Evolutionary conservation across 2,113 vertebrate genomes (phyloP), one percentile per base, ranked within the genome.

Genomic region (Bothrops jararaca): DNA sequence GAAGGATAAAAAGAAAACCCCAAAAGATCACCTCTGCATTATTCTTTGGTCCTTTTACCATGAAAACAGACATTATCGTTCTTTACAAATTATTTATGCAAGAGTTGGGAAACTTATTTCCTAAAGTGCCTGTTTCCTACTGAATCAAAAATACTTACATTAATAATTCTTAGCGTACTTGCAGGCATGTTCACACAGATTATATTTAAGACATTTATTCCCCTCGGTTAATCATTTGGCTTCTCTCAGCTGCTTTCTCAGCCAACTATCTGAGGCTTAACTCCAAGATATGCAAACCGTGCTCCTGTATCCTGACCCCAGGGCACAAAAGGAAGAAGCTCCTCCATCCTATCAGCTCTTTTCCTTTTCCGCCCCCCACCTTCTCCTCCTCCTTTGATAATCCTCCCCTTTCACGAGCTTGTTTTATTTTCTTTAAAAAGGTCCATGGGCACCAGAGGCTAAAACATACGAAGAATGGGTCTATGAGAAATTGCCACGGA

Each of bases 81-180:
- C 92, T 94, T 92, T 97, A n/a, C 96, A 95, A 91, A 95, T 96
- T 96, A 95, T 96, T 96, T 60, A 94, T 93, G 93, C 29, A 93
- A 86, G 56, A 39, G 89, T 95, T 88, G 45, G 86, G 90, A 94
- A 95, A 92, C 94, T 89, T 91, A 42, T 80, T 80, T 80, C 39
- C 93, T 88, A 96, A 95, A 56, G 86, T 95, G 92, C 15, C 45
- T 29, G 48, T 58, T 39, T 60, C 11, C 39, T 15, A 29, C 23
- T 64, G 42, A 69, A 90, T 90, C 20, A n/a, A 42, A 64, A 69
- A 29, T 50, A 45, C 45, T 48, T 90, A 20, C n/a, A 7, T n/a
- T 89, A 58, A 26, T 60, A 12, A 57, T 29, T n/a, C 29, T 53
- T 9, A 87, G 85, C 42, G 11, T 48, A 26, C 45, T 24, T 10